phyloP scores from a whole-genome alignment of 2,888 invertebrate genomes.

The Nesidiocoris tenuis region DNA sequence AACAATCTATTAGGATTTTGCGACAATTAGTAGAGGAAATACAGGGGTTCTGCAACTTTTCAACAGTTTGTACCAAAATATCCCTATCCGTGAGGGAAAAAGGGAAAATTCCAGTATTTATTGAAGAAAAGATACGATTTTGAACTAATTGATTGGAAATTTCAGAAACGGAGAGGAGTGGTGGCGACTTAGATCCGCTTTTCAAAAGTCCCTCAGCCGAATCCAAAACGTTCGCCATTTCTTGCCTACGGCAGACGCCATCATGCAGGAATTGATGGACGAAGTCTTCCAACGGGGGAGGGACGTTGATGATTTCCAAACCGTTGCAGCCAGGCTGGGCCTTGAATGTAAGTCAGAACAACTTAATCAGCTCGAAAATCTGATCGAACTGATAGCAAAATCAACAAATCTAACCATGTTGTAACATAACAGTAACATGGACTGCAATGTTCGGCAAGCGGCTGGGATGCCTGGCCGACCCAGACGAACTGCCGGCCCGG shows the following conservation, averaged over 20 bases:
- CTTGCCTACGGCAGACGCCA: slow-evolving; percentile 63
- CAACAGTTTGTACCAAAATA: too few species aligned
- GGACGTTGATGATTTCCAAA: slow-evolving; percentile 63
- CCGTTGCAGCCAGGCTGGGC: slow-evolving; percentile 69
- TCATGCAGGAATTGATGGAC: slow-evolving; percentile 66
- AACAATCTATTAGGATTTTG: too few species aligned
- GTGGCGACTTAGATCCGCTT: slow-evolving; percentile 73
- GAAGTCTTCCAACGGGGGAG: slow-evolving; percentile 50
- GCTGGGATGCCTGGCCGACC: slow-evolving; percentile 64
- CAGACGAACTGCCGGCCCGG: slow-evolving; percentile 60
- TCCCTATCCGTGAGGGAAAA: too few species aligned
- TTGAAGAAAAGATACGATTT: too few species aligned
- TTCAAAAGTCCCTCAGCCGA: slow-evolving; percentile 77
- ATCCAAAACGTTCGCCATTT: slow-evolving; percentile 69
- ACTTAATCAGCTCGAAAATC: too few species aligned
- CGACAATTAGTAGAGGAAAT: too few species aligned
- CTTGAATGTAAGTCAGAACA: slow-evolving; percentile 79
- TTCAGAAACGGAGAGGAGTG: slow-evolving; percentile 79
- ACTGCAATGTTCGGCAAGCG: slow-evolving; percentile 69
- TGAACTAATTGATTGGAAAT: slow-evolving; percentile 47
- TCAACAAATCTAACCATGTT: slow-evolving; percentile 12
- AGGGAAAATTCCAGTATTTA: too few species aligned
- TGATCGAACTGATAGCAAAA: neutral
- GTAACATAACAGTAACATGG: slow-evolving; percentile 75
- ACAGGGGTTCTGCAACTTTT: too few species aligned